These are phyloP conservation scores for Florisuga fusca DNA, from an alignment of 2,797 vertebrate species.

Conservation along the genomic window DNA sequence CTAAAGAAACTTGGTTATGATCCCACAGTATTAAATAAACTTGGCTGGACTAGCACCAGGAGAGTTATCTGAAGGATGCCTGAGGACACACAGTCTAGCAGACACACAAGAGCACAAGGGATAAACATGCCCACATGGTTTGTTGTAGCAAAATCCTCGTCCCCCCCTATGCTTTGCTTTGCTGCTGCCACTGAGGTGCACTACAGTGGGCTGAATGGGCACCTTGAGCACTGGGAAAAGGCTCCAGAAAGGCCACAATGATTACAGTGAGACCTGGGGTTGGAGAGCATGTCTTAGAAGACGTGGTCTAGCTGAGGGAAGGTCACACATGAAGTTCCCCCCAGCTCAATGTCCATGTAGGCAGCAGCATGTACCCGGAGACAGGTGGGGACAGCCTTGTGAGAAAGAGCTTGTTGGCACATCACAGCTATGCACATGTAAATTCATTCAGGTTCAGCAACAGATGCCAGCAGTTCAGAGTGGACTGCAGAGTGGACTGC, in stretches of 20 bases:
- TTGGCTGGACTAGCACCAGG: neutral
- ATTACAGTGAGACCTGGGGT: neutral
- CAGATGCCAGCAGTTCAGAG: constrained; percentile 16
- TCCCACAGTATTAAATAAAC: neutral
- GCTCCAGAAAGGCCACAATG: neutral
- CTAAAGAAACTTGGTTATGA: neutral
- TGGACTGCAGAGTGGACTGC: neutral
- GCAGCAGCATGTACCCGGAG: fast-evolving
- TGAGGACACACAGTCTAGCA: neutral
- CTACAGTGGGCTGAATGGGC: neutral
- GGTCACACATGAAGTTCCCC: fast-evolving
- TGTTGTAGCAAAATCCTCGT: neutral
- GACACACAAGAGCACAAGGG: neutral
- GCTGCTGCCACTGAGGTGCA: neutral
- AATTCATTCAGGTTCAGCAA: neutral
- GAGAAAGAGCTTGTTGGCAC: neutral
- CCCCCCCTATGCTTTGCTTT: fast-evolving
- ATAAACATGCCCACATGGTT: neutral
- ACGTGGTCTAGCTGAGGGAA: fast-evolving
- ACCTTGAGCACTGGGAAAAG: neutral
- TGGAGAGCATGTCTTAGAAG: neutral
- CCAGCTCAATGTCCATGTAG: neutral
- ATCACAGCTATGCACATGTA: neutral
- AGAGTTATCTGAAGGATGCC: neutral
- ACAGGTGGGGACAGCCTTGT: neutral